Percentiles rank a stretch among this genome's conserved stretches.
These are phyloP conservation scores for Odontamblyopus rebecca DNA, from an alignment of 2,797 vertebrate species.

Conservation along the genomic window DNA sequence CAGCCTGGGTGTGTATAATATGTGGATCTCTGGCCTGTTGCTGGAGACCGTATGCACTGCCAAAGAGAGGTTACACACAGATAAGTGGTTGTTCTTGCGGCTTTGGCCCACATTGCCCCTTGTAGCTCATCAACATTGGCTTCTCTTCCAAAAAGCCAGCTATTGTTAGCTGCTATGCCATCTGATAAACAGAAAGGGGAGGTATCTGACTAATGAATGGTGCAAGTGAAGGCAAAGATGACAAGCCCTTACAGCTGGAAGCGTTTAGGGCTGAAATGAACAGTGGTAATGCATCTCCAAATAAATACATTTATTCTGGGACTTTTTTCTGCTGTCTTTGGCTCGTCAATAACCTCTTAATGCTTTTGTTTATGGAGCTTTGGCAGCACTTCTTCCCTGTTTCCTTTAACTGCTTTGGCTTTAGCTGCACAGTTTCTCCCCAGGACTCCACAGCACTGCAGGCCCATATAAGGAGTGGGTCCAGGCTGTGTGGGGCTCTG, in stretches of 20 bases:
- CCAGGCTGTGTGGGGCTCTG: slow-evolving; percentile 51
- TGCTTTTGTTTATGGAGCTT: slow-evolving; percentile 38
- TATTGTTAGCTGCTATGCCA: slow-evolving; percentile 43
- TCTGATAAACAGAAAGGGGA: slow-evolving; percentile 34
- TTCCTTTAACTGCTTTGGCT: slow-evolving; percentile 44
- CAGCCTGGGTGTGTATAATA: slow-evolving; percentile 54
- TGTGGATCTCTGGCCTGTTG: slow-evolving; percentile 63
- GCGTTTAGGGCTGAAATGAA: slow-evolving; percentile 10
- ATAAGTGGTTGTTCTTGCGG: slow-evolving; percentile 54
- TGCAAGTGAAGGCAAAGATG: slow-evolving; percentile 26
- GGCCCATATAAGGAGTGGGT: slow-evolving; percentile 59
- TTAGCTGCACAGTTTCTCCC: slow-evolving; percentile 22
- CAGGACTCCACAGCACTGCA: slow-evolving; percentile 25
- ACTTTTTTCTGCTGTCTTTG: slow-evolving; percentile 5
- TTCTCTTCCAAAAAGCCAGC: slow-evolving; percentile 36
- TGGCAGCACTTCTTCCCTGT: slow-evolving; percentile 45
- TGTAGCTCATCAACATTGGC: slow-evolving; percentile 32
- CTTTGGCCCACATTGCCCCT: slow-evolving; percentile 39
- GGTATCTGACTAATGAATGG: slow-evolving; percentile 42
- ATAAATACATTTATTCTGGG: slow-evolving; percentile 15
- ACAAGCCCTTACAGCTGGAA: slow-evolving; percentile 16
- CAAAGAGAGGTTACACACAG: slow-evolving; percentile 45
- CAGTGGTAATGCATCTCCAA: slow-evolving; percentile 10
- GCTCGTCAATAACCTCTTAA: slow-evolving; percentile 30
- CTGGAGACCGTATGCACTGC: slow-evolving; percentile 47